Base-by-base conservation (phyloP, 2,113 vertebrate genomes). In the Charina bottae region DNA sequence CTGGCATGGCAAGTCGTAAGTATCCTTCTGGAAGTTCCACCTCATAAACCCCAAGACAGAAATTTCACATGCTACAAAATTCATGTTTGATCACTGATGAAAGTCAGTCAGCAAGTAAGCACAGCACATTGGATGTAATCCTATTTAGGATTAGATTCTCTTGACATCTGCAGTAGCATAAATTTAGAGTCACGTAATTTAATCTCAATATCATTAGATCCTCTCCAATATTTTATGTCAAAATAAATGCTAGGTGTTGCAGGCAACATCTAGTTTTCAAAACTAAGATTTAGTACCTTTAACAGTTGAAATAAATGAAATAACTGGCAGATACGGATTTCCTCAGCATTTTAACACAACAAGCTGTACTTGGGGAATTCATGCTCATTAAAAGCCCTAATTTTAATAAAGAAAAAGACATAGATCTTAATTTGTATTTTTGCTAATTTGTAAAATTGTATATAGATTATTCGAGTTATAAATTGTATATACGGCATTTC, bases 1-100 rank as follows among this genome's bases (percentile, higher is more conserved):
- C 94, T 90, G 92, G 88, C 84, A 90, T 93, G 91, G 93, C 94
- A 96, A 96, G 94, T 93, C 95, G 88, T 91, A 94, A 96, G 93
- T 59, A 93, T 87, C 93, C 91, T 49, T 17, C 19, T 92, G 90
- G 92, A 95, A 83, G 84, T 94, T 83, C 91, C 28, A 92, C 90
- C 90, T 68, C 89, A 93, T 86, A 85, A 89, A 95, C 24, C 53
- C 58, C 37, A 1, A 62, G 93, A 64, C 89, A 84, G 89, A 89
- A 85, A 95, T 92, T 42, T 89, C 64, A 93, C 53, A 26, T 54
- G 24, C 19, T 21, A 91, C 87, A 92, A 87, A 94, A 90, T 89
- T 54, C 90, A 89, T 89, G 33, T 46, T 59, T 72, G 68, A 60
- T 89, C 59, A 68, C 21, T 89, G 84, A 59, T 88, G 90, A 88